phyloP scores from a whole-genome alignment of 2,797 vertebrate genomes.

The Mallotus villosus region DNA sequence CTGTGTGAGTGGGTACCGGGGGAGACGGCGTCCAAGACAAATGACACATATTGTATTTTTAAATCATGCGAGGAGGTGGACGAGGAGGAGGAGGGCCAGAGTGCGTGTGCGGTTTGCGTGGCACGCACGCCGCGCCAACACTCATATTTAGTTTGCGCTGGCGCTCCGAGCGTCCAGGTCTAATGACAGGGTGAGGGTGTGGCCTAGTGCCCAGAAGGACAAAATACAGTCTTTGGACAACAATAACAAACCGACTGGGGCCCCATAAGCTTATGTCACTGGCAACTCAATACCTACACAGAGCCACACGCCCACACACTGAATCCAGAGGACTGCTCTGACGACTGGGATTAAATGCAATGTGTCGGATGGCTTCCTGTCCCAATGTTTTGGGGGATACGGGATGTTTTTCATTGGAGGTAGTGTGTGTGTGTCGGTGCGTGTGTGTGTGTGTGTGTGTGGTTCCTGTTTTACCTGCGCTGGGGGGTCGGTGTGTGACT shows the following conservation, averaged over 20 bases:
- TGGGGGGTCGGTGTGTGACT: constrained; percentile 96
- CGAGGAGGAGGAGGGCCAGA: constrained; percentile 66
- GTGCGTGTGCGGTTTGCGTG: constrained; percentile 59
- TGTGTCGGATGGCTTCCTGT: constrained; percentile 41
- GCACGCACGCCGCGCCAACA: constrained; percentile 67
- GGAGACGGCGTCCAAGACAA: constrained; percentile 66
- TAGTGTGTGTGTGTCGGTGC: no score
- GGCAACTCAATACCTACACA: constrained; percentile 42
- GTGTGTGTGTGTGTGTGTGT: constrained; percentile 13
- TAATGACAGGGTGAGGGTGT: constrained; percentile 79
- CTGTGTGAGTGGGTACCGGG: constrained; percentile 38
- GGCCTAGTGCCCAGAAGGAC: constrained; percentile 65
- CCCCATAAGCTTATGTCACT: constrained; percentile 65
- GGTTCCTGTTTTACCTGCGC: constrained; percentile 87
- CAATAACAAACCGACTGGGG: constrained; percentile 69
- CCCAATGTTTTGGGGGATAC: constrained; percentile 13
- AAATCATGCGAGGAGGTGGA: constrained; percentile 66
- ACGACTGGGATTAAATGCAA: constrained; percentile 31
- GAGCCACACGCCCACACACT: constrained; percentile 41
- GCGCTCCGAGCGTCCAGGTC: constrained; percentile 69
- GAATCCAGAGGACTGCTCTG: constrained; percentile 38
- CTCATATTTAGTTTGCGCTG: constrained; percentile 79
- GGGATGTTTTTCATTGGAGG: constrained; percentile 35
- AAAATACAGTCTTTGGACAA: constrained; percentile 70
- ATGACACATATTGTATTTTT: constrained; percentile 76